Percentiles rank a stretch among this genome's conserved stretches.
These are phyloP conservation scores for Orthonychiurus folsomi DNA, from an alignment of 2,888 invertebrate genomes.

Conservation along the genomic window DNA sequence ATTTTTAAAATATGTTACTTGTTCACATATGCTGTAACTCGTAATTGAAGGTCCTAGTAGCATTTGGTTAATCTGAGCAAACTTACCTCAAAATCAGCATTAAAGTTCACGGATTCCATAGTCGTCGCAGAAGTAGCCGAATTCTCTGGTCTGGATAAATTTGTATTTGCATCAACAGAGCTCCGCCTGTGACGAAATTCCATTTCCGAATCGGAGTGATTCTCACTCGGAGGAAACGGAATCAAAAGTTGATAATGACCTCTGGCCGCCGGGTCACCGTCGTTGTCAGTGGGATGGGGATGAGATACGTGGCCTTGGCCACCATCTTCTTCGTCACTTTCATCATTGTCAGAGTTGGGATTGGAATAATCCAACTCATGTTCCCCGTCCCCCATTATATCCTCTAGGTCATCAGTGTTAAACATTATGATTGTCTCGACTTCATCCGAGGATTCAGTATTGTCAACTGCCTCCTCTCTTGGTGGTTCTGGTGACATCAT, in stretches of 20 bases:
- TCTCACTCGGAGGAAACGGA: conserved; percentile 20
- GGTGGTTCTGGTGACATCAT: conserved; percentile 37
- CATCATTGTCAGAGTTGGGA: conserved; percentile 9
- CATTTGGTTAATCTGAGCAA: too few relatives aligned
- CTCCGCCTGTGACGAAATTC: conserved; percentile 1
- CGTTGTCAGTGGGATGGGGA: too few relatives aligned
- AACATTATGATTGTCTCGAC: neutral
- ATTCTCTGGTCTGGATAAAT: too few relatives aligned
- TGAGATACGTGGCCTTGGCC: neutral
- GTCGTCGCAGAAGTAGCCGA: too few relatives aligned
- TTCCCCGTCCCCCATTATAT: conserved; percentile 25
- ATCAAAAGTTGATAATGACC: conserved; percentile 27
- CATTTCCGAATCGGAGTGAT: neutral
- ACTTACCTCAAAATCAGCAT: too few relatives aligned
- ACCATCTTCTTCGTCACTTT: neutral
- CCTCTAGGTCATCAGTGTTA: conserved; percentile 22
- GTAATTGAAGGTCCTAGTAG: too few relatives aligned
- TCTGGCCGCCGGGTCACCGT: conserved; percentile 14
- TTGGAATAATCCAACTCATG: conserved; percentile 28
- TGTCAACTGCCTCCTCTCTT: conserved; percentile 15
- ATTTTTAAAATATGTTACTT: too few relatives aligned
- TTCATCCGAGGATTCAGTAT: conserved; percentile 11
- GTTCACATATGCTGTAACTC: too few relatives aligned
- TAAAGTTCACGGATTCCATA: too few relatives aligned
- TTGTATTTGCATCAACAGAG: too few relatives aligned